Evolutionary conservation across 2,888 invertebrate species (phyloP), one percentile per base, ranked within the genome.

Genomic region (Aricia artaxerxes): DNA sequence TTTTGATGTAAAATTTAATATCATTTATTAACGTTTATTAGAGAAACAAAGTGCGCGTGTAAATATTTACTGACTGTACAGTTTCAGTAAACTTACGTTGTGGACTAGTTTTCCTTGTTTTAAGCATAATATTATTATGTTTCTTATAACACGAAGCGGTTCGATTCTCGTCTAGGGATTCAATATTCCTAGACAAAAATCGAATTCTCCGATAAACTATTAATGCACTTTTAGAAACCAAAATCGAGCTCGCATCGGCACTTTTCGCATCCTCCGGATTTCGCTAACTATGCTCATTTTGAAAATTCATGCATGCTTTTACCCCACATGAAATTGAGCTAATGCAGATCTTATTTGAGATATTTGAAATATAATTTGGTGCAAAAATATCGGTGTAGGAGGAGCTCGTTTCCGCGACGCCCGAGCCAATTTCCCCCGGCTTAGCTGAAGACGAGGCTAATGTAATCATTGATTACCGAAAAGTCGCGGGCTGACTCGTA

Each of bases 361-460:
- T 69, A 69, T 35, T 69, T 38, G 31, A 16, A 69, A 69, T 69
- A 69, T 38, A 69, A 69, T 69, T 38, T 38, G 13, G 13, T 16
- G 69, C 38, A 69, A 69, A 69, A 69, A 69, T 69, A 69, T 69
- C 69, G 35, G 35, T 13, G 69, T 69, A 69, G 24, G 35, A 69
- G 35, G 13, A 69, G 13, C 69, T 69, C 64, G 35, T 69, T 69
- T 69, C 69, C 69, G 69, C 61, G 69, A 35, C 35, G 35, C 69
- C 38, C 13, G 35, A 69, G 13, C 69, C 69, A 73, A 80, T 78
- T 75, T 81, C 80, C 57, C 80, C 76, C 78, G 78, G 78, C 77
- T 69, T 69, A 80, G 81, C 82, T 80, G 78, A 78, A 61, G 60
- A 60, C 57, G 60, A 69, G 80, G 81, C 40, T 73, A 78, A 82